Percentiles rank a stretch among this genome's conserved stretches.
These are phyloP conservation scores for Schizotus pectinicornis DNA, from an alignment of 2,888 invertebrate genomes.

Conservation along the genomic window DNA sequence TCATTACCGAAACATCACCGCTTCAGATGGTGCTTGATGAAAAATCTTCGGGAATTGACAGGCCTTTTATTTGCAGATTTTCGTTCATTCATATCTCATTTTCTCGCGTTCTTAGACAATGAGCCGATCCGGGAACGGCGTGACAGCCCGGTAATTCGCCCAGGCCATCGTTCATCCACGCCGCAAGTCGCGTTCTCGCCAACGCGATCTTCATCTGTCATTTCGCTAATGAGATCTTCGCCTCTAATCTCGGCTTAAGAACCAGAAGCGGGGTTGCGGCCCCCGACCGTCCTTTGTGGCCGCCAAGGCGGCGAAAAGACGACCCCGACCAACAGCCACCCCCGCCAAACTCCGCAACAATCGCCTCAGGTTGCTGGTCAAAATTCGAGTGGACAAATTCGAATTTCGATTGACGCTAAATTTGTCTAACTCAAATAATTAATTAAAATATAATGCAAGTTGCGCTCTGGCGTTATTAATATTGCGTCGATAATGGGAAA, in stretches of 20 bases:
- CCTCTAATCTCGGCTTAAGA: constrained; percentile 46
- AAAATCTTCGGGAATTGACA: constrained; percentile 60
- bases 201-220: constrained; percentile 55
- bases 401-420: too few relatives aligned
- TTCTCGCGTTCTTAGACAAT: constrained; percentile 56
- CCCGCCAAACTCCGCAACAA: too few relatives aligned
- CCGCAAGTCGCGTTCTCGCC: constrained; percentile 35
- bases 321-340: too few relatives aligned
- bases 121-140: constrained; percentile 47
- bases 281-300: too few relatives aligned
- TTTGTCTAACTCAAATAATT: constrained; percentile 7
- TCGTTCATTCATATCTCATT: constrained; percentile 58
- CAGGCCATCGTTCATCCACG: constrained; percentile 57
- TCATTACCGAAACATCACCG: constrained; percentile 58
- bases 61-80: constrained; percentile 59
- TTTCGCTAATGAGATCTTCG: constrained; percentile 55
- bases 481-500: constrained; percentile 18
- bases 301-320: too few relatives aligned
- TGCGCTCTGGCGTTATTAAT: constrained; percentile 23
- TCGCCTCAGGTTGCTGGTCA: too few relatives aligned
- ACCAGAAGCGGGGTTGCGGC: constrained; percentile 1
- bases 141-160: constrained; percentile 56
- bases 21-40: constrained; percentile 59
- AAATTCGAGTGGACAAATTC: too few relatives aligned
- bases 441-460: constrained; percentile 25